Evolutionary conservation across 1,140 invertebrate genomes (phyloP).

Genomic region (Heliconius eleuchia): DNA sequence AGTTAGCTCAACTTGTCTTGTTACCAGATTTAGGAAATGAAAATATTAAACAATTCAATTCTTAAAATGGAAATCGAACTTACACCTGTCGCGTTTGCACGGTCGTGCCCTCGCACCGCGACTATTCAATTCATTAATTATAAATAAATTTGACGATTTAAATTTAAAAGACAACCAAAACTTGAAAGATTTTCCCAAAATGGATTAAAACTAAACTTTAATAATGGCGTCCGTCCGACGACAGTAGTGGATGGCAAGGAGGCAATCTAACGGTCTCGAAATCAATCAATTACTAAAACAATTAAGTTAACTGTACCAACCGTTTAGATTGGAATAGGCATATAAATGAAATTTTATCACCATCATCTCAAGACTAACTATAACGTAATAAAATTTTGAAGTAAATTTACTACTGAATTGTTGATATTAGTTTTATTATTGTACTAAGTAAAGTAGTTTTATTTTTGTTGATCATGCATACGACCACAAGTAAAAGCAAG

Average conservation of each 20-base stretch:
- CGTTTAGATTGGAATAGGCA: not conserved
- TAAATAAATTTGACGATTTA: not conserved
- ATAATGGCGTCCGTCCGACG: not conserved
- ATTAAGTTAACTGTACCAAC: not conserved
- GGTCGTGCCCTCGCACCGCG: not conserved
- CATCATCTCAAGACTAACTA: not conserved
- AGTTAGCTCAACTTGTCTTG: not conserved
- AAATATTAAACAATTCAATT: no score
- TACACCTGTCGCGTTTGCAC: no score
- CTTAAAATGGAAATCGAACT: no score
- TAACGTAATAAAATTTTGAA: no score
- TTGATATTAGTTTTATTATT: no score
- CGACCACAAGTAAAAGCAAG: no score
- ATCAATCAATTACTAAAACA: conserved; percentile 5
- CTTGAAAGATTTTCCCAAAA: not conserved
- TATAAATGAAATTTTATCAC: not conserved
- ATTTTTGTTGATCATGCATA: no score
- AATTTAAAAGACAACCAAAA: not conserved
- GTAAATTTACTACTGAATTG: no score
- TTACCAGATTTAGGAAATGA: not conserved
- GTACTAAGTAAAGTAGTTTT: no score
- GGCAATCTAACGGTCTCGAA: not conserved
- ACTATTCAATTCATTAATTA: not conserved
- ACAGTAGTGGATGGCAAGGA: not conserved
- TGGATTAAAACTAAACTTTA: not conserved